These are phyloP conservation scores for Timema cristinae DNA, from an alignment of 2,888 invertebrate genomes.

Conservation along the genomic window DNA sequence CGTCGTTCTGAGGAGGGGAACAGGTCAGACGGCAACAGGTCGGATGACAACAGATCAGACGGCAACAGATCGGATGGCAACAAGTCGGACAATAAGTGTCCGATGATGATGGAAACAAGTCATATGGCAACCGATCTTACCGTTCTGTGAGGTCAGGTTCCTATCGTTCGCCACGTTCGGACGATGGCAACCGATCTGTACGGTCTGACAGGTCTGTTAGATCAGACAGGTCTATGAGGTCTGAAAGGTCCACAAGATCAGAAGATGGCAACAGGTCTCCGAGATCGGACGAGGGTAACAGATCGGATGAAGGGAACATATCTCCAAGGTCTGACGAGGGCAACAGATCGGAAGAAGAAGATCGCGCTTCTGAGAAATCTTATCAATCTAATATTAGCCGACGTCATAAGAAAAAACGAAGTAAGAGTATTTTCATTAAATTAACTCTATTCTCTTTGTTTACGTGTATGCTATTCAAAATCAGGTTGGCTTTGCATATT, in stretches of 20 bases:
- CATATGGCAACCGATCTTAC: no score
- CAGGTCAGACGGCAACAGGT: constrained; percentile 14
- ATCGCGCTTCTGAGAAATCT: constrained; percentile 2
- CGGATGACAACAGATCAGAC: constrained; percentile 16
- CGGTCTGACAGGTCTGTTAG: neutral
- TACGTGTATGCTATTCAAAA: no score
- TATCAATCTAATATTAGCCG: constrained; percentile 21
- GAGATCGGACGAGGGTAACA: constrained; percentile 12
- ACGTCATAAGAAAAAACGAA: constrained; percentile 3
- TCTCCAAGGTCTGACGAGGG: constrained; percentile 14
- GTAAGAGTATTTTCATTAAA: no score
- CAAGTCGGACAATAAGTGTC: constrained; percentile 9
- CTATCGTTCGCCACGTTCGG: no score
- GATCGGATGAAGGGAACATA: constrained; percentile 21
- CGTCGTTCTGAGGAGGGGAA: constrained; percentile 39
- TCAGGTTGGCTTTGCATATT: no score
- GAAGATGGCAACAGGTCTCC: constrained; percentile 15
- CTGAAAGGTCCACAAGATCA: constrained; percentile 5
- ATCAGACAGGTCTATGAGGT: neutral
- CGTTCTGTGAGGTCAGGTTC: no score
- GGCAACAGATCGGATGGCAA: constrained; percentile 7
- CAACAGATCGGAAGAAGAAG: constrained; percentile 16
- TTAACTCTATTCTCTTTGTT: no score
- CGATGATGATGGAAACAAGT: no score
- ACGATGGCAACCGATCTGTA: no score